A percentile compares a stretch with the other conserved stretches of the same genome.
phyloP scores from a whole-genome alignment of 2,888 invertebrate genomes.

The Ornithoptera alexandrae region DNA sequence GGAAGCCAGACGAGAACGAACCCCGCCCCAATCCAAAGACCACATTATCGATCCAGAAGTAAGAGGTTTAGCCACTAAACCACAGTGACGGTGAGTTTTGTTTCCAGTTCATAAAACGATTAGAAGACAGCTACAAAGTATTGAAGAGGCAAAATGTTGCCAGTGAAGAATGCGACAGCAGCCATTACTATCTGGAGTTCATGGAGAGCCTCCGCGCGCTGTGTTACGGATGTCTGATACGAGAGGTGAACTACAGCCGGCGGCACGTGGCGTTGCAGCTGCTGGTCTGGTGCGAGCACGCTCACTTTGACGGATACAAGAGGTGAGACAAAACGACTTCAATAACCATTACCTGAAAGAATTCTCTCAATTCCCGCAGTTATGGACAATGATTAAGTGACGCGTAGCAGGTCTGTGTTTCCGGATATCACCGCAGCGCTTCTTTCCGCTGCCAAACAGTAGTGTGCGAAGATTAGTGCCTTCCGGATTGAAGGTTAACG shows the following conservation, averaged over 20 bases:
- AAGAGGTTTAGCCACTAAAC: too few species aligned
- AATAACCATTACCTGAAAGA: too few species aligned
- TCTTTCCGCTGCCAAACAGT: too few species aligned
- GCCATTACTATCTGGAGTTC: conserved; percentile 65
- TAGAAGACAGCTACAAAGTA: conserved; percentile 57
- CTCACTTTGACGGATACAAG: conserved; percentile 42
- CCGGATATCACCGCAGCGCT: too few species aligned
- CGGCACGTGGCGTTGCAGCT: conserved; percentile 80
- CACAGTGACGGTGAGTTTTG: neutral
- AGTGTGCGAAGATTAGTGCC: too few species aligned
- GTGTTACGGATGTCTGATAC: conserved; percentile 79
- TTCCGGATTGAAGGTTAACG: too few species aligned
- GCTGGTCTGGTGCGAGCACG: conserved; percentile 58
- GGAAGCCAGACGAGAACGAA: too few species aligned
- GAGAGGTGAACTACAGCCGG: conserved; percentile 82
- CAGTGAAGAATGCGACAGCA: conserved; percentile 4
- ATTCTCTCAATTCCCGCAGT: too few species aligned
- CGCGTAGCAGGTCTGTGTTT: too few species aligned
- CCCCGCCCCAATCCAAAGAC: too few species aligned
- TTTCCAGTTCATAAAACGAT: conserved; percentile 61
- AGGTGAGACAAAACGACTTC: conserved; percentile 39
- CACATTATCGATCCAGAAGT: too few species aligned
- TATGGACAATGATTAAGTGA: too few species aligned
- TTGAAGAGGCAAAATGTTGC: conserved; percentile 41
- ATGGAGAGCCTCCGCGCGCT: conserved; percentile 66